Evolutionary conservation across 2,113 vertebrate genomes (phyloP).

Genomic region (Bos taurus): ARS-UCD2.0 NC_037342.1:8562001-8562500

Average conservation of each 20-base stretch:
- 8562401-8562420: background rate
- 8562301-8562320: background rate
- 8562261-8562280: background rate
- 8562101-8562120: accelerated
- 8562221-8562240: background rate
- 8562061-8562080: background rate
- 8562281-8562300: background rate
- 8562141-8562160: background rate
- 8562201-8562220: background rate
- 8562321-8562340: background rate
- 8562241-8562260: background rate
- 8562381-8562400: background rate
- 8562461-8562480: background rate
- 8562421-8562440: background rate
- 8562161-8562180: background rate
- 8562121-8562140: background rate
- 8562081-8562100: background rate
- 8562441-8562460: background rate
- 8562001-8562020: background rate
- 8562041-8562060: background rate
- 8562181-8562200: background rate
- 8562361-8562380: background rate
- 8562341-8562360: background rate
- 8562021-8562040: background rate
- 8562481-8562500: background rate